Conservation (phyloP, 2,888 invertebrate species). For the Colostygia pectinataria region DNA sequence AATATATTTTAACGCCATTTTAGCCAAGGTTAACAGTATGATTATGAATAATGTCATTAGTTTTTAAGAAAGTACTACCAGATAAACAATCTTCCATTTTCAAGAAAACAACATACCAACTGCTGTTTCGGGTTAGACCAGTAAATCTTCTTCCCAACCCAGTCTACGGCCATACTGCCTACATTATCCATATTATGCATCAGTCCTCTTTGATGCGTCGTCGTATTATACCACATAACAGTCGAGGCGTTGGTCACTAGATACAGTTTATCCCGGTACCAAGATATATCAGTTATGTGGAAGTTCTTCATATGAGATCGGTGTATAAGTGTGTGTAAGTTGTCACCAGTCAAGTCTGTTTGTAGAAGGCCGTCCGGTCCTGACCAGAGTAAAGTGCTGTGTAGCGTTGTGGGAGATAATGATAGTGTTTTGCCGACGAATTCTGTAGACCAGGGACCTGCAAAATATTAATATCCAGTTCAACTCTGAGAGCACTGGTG, state of each 20-base stretch:
- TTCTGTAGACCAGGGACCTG: constrained; percentile 90
- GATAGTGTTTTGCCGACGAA: constrained; percentile 88
- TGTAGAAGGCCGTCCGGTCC: constrained; percentile 89
- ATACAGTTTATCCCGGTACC: constrained; percentile 89
- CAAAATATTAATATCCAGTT: constrained; percentile 14
- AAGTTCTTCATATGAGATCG: constrained; percentile 82
- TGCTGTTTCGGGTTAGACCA: constrained; percentile 95
- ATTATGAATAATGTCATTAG: too few relatives aligned
- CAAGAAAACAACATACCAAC: constrained; percentile 83
- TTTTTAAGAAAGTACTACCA: too few relatives aligned
- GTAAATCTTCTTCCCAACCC: constrained; percentile 94
- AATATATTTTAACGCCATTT: too few relatives aligned
- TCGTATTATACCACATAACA: constrained; percentile 88
- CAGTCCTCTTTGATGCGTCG: constrained; percentile 79
- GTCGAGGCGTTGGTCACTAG: constrained; percentile 89
- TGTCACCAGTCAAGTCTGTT: constrained; percentile 92
- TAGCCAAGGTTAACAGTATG: too few relatives aligned
- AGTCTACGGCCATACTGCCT: constrained; percentile 93
- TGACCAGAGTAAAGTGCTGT: constrained; percentile 88
- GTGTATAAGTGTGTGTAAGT: constrained; percentile 87
- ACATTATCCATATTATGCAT: constrained; percentile 87
- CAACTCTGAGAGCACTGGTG: too few relatives aligned
- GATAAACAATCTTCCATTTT: too few relatives aligned
- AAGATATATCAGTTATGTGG: constrained; percentile 88
- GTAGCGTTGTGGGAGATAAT: constrained; percentile 77